These are phyloP conservation scores for Toxotes chatareus DNA, from an alignment of 2,113 vertebrate genomes.

Conservation along the genomic window DNA sequence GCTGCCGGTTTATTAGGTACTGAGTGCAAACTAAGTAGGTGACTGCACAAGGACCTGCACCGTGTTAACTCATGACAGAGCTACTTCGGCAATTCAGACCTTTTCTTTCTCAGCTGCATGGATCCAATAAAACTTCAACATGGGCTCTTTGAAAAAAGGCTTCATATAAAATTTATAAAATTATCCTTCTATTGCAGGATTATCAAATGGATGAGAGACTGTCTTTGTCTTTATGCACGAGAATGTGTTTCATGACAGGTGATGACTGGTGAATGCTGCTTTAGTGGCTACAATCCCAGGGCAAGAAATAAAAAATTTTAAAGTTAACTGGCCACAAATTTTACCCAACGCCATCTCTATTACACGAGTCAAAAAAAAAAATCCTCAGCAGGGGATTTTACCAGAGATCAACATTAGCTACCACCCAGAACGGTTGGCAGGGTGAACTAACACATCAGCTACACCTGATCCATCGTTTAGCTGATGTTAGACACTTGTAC, in stretches of 20 bases:
- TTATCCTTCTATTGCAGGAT: neutral
- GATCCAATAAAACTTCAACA: neutral
- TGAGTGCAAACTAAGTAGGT: neutral
- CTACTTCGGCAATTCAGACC: neutral
- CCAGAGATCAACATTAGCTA: neutral
- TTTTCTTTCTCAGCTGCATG: neutral
- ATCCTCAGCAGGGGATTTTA: neutral
- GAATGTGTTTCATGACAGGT: neutral
- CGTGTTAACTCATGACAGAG: neutral
- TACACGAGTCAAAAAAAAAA: no score
- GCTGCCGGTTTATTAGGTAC: neutral
- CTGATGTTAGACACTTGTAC: neutral
- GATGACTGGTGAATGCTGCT: neutral
- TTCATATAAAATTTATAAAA: neutral
- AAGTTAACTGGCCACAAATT: slow-evolving; percentile 5
- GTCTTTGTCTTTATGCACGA: neutral
- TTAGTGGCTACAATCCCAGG: neutral
- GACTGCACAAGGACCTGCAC: neutral
- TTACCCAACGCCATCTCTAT: neutral
- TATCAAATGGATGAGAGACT: neutral
- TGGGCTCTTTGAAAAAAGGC: neutral
- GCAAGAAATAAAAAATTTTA: neutral
- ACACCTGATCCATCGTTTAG: neutral
- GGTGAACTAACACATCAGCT: neutral
- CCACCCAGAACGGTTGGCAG: neutral